phyloP scores from a whole-genome alignment of 1,140 invertebrate species.

The Muscidifurax raptorellus region DNA sequence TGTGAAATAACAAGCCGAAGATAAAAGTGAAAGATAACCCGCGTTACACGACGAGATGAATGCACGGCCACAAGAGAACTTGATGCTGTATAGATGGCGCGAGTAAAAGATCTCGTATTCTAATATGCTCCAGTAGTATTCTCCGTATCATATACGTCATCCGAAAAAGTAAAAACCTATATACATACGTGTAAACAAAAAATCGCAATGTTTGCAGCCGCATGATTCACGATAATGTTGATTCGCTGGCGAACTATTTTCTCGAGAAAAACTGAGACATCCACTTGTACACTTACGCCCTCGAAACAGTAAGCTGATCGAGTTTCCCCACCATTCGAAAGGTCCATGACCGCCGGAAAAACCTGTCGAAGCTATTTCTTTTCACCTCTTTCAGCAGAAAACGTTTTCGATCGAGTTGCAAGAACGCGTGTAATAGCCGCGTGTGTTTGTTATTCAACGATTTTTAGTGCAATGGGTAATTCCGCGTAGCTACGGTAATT shows the following conservation, averaged over 20 bases:
- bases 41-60: no score
- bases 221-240: background rate
- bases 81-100: background rate
- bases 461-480: no score
- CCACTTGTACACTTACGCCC: no score
- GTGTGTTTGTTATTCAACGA: no score
- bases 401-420: no score
- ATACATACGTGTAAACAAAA: background rate
- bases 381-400: background rate
- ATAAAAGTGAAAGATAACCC: background rate
- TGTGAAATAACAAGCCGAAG: background rate
- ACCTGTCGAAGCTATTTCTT: background rate
- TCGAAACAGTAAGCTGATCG: background rate
- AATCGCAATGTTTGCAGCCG: background rate
- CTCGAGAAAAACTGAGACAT: no score
- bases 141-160: background rate
- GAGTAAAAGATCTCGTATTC: background rate
- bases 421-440: no score
- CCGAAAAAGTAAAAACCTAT: background rate
- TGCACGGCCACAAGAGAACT: no score
- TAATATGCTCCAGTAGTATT: background rate
- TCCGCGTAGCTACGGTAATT: no score
- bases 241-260: background rate
- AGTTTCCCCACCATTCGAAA: slow-evolving; percentile 17
- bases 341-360: slow-evolving; percentile 41